These are phyloP conservation scores for Gonioctena quinquepunctata DNA, from an alignment of 1,140 invertebrate genomes.

Conservation along the genomic window DNA sequence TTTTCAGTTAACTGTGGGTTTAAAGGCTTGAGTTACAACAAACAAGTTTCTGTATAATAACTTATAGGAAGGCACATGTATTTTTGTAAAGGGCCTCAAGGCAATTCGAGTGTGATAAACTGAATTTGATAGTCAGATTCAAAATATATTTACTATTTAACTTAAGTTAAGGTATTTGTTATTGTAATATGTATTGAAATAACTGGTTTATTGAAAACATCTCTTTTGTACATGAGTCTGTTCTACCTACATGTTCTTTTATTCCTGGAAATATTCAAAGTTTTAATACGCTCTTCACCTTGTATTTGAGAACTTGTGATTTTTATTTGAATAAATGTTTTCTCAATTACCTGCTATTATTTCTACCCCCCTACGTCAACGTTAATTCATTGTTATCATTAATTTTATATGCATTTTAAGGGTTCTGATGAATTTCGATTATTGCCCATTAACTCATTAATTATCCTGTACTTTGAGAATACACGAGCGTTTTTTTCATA, in stretches of 20 bases:
- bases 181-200: conserved; percentile 5
- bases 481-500: no score
- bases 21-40: conserved; percentile 27
- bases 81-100: conserved; percentile 54
- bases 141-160: conserved; percentile 16
- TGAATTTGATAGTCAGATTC: conserved; percentile 50
- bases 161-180: background rate
- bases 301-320: background rate
- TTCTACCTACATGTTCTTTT: background rate
- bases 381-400: no score
- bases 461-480: no score
- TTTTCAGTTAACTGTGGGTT: conserved; percentile 34
- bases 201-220: background rate
- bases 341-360: background rate
- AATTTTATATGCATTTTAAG: background rate
- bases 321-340: background rate
- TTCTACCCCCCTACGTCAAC: no score
- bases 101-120: conserved; percentile 53
- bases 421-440: background rate
- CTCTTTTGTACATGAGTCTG: background rate
- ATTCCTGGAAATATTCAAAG: background rate
- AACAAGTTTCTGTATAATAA: conserved; percentile 39
- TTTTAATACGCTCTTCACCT: background rate
- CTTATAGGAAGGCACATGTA: conserved; percentile 49
- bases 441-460: no score